Evolutionary conservation across 2,113 vertebrate genomes (phyloP).

Genomic region (Thryonomys swinderianus): DNA sequence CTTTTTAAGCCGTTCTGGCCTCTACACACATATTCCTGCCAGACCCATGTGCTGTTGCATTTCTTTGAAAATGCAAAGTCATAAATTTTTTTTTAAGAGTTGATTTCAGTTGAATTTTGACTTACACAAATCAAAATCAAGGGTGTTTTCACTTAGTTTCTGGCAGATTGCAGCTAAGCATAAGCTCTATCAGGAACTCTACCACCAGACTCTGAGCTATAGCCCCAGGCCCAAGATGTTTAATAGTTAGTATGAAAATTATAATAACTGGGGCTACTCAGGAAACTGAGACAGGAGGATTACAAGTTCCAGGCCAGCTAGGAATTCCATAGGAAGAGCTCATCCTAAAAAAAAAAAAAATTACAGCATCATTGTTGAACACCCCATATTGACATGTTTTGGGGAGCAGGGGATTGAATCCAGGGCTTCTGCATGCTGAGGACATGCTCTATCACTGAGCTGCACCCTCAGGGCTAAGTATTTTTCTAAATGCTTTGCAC

Average conservation of each 20-base stretch:
- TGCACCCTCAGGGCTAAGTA: neutral
- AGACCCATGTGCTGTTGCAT: neutral
- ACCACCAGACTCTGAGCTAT: neutral
- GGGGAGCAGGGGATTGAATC: neutral
- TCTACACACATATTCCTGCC: neutral
- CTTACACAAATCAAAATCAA: neutral
- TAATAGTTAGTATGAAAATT: slow-evolving; percentile 37
- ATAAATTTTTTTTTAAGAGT: neutral
- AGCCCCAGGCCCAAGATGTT: neutral
- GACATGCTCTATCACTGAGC: neutral
- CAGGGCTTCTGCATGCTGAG: neutral
- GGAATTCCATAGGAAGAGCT: neutral
- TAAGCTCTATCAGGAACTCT: neutral
- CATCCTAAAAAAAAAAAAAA: neutral
- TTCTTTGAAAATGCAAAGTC: neutral
- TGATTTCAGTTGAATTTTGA: slow-evolving; percentile 38
- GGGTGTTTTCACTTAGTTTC: neutral
- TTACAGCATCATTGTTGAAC: slow-evolving; percentile 6
- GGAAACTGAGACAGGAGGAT: neutral
- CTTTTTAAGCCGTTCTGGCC: neutral
- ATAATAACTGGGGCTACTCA: neutral
- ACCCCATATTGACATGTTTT: neutral
- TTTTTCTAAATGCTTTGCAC: slow-evolving; percentile 8
- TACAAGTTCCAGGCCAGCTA: neutral
- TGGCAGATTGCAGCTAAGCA: neutral